These are phyloP conservation scores for Candidula unifasciata DNA, from an alignment of 2,888 invertebrate species.

Conservation along the genomic window DNA sequence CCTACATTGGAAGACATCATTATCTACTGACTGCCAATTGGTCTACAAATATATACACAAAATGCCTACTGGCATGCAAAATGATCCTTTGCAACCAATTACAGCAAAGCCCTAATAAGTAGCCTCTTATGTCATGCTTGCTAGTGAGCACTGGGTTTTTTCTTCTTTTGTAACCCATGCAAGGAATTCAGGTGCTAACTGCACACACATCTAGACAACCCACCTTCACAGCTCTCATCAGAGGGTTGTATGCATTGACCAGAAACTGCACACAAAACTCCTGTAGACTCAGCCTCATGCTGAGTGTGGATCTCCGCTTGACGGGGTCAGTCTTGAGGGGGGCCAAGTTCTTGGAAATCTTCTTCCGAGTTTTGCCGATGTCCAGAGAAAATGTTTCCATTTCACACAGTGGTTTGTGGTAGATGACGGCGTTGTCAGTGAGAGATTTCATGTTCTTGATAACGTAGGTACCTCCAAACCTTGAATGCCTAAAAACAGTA, in stretches of 20 bases:
- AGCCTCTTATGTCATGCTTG: too few species aligned
- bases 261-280: conserved; percentile 96
- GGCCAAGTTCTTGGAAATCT: conserved; percentile 87
- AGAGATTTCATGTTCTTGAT: conserved; percentile 95
- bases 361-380: conserved; percentile 78
- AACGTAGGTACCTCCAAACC: conserved; percentile 95
- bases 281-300: conserved; percentile 89
- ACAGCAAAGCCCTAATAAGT: too few species aligned
- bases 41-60: too few species aligned
- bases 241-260: conserved; percentile 92
- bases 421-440: conserved; percentile 88
- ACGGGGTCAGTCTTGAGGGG: conserved; percentile 83
- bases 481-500: conserved; percentile 86
- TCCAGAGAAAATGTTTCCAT: conserved; percentile 88
- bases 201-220: not conserved
- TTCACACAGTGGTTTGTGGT: conserved; percentile 89
- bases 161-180: too few species aligned
- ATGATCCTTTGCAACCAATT: too few species aligned
- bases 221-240: conserved; percentile 92
- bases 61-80: too few species aligned
- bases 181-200: too few species aligned
- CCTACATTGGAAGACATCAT: too few species aligned
- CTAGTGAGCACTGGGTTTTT: too few species aligned
- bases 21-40: too few species aligned
- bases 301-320: conserved; percentile 90